Evolutionary conservation across 2,888 invertebrate species (phyloP), one percentile per base, ranked within the genome.

Genomic region (Oxyscelio sp.): DNA sequence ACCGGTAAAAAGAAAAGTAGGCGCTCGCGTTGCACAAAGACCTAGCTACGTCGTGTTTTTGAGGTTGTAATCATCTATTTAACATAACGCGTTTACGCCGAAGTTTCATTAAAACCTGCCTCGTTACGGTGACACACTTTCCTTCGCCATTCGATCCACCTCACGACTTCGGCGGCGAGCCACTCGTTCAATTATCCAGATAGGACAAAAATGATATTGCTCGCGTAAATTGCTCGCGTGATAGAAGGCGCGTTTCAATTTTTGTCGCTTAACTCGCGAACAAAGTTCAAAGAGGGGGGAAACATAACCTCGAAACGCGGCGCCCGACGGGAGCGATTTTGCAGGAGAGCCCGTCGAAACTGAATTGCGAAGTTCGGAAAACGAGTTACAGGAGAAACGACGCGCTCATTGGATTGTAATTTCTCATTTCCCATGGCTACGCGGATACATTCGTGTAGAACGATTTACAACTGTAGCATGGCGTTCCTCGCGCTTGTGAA

Each of bases 351-450:
- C n/a, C 66, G 58, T 78, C 43, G 70, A 78, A 70, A 78, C 54
- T 45, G 50, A 54, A 63, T 78, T 70, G 38, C 27, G 54, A 78
- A 78, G 54, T 70, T 45, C 61, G 22, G 34, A 70, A 70, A 78
- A 70, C 54, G 79, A 71, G 79, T 58, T 71, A 52, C 38, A 50
- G 48, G 21, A 17, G 71, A 22, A 59, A 59, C 31, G 19, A 58
- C 21, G 54, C 19, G 65, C 61, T 77, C 61, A 80, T 85, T 83
- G 74, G 74, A 73, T 59, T 70, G 82, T 82, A 86, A 84, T 86
- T 84, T 86, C 84, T 82, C 86, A 82, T 86, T 86, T 86, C 83
- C 84, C 66, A 71, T 81, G 83, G 74, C 75, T 75, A 73, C 79
- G 84, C 79, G 65, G 54, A 66, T 79, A 71, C 75, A 75, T 19